phyloP scores from a whole-genome alignment of 1,140 invertebrate species.

The Lanistes nyassanus region DNA sequence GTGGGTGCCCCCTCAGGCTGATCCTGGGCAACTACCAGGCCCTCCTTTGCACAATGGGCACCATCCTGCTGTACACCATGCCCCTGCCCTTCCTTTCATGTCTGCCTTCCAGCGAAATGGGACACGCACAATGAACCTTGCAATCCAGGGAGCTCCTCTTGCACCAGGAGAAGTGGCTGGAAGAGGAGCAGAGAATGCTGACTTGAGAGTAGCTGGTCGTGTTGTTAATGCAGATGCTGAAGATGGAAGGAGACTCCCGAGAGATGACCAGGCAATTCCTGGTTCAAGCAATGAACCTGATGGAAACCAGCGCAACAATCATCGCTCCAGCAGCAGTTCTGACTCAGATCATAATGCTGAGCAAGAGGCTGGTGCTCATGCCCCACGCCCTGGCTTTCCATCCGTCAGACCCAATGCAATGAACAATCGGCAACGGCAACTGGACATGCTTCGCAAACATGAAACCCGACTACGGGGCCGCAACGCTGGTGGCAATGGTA shows the following conservation, averaged over 20 bases:
- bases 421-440: slow-evolving; percentile 71
- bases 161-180: background rate
- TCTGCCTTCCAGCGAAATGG: slow-evolving; percentile 2
- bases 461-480: slow-evolving; percentile 69
- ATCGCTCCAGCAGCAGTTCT: background rate
- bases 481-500: slow-evolving; percentile 21
- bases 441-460: slow-evolving; percentile 73
- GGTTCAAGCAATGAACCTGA: too few species aligned
- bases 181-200: background rate
- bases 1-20: slow-evolving; percentile 34
- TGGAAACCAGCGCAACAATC: background rate
- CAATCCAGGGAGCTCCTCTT: background rate
- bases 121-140: background rate
- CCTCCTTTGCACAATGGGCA: background rate
- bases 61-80: background rate
- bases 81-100: slow-evolving; percentile 4
- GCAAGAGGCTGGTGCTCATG: slow-evolving; percentile 1
- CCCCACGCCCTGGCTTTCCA: slow-evolving; percentile 41
- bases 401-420: slow-evolving; percentile 65
- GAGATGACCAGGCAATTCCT: background rate
- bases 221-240: background rate
- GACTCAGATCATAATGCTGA: slow-evolving; percentile 4
- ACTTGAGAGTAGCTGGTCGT: background rate
- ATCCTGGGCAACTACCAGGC: background rate
- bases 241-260: background rate